These are phyloP conservation scores for Anoplophora glabripennis DNA, from an alignment of 1,140 invertebrate genomes.

Conservation along the genomic window DNA sequence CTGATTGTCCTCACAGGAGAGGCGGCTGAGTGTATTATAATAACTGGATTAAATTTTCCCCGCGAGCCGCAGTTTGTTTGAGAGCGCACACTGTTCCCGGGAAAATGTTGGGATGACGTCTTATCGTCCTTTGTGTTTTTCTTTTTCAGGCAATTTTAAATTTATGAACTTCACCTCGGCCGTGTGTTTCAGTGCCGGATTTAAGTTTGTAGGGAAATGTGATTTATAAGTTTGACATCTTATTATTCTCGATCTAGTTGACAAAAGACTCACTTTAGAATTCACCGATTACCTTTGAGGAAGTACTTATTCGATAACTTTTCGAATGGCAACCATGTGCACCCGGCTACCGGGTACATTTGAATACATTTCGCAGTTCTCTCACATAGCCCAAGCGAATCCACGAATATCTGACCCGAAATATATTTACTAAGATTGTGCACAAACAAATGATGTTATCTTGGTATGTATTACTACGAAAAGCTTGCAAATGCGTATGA, in stretches of 20 bases:
- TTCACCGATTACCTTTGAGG: conserved; percentile 20
- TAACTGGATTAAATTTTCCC: conserved; percentile 35
- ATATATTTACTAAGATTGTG: background rate
- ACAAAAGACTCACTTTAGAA: conserved; percentile 22
- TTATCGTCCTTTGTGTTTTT: conserved; percentile 13
- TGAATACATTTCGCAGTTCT: background rate
- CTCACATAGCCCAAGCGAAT: background rate
- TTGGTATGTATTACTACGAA: too few relatives aligned
- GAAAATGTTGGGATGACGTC: background rate
- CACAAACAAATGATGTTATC: background rate
- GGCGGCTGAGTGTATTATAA: conserved; percentile 36
- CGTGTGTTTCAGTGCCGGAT: conserved; percentile 18
- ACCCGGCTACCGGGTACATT: background rate
- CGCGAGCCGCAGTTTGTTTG: conserved; percentile 20
- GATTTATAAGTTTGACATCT: conserved; percentile 30
- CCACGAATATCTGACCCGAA: background rate
- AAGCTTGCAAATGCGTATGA: too few relatives aligned
- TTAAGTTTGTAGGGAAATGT: conserved; percentile 27
- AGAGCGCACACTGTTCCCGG: background rate
- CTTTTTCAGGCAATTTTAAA: conserved; percentile 31
- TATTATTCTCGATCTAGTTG: conserved; percentile 26
- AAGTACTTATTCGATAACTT: conserved; percentile 21
- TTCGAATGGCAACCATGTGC: conserved; percentile 4
- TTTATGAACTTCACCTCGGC: conserved; percentile 27
- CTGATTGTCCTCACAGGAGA: conserved; percentile 30